phyloP scores from a whole-genome alignment of 2,797 vertebrate genomes.

The Sebastes taczanowskii region DNA sequence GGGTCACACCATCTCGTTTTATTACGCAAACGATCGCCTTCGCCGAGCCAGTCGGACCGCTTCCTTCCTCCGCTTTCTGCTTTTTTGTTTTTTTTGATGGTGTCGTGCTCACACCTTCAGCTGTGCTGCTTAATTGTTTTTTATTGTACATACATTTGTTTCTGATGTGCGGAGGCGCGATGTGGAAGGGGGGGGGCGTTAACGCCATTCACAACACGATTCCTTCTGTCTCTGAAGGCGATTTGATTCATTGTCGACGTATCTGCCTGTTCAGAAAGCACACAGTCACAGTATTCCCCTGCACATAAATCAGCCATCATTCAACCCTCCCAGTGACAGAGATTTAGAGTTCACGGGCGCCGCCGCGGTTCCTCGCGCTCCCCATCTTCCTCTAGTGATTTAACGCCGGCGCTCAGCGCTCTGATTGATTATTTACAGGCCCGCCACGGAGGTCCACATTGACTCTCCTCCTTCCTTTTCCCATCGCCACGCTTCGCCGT shows the following conservation, averaged over 20 bases:
- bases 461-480: conserved; percentile 5
- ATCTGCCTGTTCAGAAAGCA: conserved; percentile 9
- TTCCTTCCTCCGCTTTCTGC: neutral
- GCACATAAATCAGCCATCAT: conserved; percentile 46
- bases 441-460: conserved; percentile 30
- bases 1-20: neutral
- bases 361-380: neutral
- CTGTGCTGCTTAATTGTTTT: neutral
- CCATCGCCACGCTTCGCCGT: conserved; percentile 13
- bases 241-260: conserved; percentile 41
- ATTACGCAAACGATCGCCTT: conserved; percentile 7
- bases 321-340: conserved; percentile 36
- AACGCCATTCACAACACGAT: neutral
- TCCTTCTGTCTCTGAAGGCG: neutral
- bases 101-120: neutral
- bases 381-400: conserved; percentile 52
- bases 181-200: neutral
- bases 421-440: conserved; percentile 66
- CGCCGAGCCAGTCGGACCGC: neutral
- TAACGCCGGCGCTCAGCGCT: conserved; percentile 24
- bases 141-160: conserved; percentile 8
- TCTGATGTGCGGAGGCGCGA: neutral
- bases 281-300: neutral
- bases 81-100: neutral
- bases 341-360: conserved; percentile 48